These are phyloP conservation scores for Diadromus collaris DNA, from an alignment of 2,888 invertebrate genomes.

Conservation along the genomic window DNA sequence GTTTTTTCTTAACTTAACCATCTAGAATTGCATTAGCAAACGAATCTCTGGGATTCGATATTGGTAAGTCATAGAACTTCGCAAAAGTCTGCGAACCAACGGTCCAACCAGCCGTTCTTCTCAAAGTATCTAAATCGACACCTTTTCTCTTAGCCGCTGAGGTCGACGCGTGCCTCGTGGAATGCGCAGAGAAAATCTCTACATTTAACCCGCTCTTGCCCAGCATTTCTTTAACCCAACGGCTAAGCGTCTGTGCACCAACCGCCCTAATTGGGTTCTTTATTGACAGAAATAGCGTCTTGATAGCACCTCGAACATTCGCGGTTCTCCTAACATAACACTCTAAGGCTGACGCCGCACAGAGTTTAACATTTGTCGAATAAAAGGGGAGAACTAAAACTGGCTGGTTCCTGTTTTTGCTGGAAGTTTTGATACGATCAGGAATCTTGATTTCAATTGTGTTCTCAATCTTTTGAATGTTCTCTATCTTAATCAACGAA, in stretches of 20 bases:
- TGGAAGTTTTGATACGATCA: conserved; percentile 51
- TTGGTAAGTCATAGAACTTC: too few species aligned
- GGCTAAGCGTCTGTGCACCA: conserved; percentile 5
- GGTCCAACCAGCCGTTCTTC: conserved; percentile 18
- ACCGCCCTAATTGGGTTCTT: conserved; percentile 6
- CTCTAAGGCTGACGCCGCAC: not conserved
- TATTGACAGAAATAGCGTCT: not conserved
- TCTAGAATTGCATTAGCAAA: conserved; percentile 23
- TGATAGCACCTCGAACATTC: not conserved
- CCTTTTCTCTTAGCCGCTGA: too few species aligned
- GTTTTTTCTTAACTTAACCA: not conserved
- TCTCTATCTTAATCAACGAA: conserved; percentile 21
- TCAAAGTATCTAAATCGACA: conserved; percentile 3
- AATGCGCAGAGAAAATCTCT: conserved; percentile 15
- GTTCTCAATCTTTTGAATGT: conserved; percentile 21
- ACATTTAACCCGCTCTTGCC: conserved; percentile 4
- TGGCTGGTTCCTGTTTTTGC: conserved; percentile 43
- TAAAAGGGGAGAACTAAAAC: conserved; percentile 47
- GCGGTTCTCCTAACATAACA: not conserved
- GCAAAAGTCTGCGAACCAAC: conserved; percentile 2
- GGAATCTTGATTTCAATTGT: conserved; percentile 54
- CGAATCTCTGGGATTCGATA: conserved; percentile 8
- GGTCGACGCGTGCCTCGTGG: too few species aligned
- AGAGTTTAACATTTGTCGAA: conserved; percentile 23
- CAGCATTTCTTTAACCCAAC: conserved; percentile 11